Percentiles rank a stretch among this genome's conserved stretches.
Evolutionary conservation across 53 echinoderm and acorn worm species (phyloP).

Genomic region (Patiria pectinifera): DNA sequence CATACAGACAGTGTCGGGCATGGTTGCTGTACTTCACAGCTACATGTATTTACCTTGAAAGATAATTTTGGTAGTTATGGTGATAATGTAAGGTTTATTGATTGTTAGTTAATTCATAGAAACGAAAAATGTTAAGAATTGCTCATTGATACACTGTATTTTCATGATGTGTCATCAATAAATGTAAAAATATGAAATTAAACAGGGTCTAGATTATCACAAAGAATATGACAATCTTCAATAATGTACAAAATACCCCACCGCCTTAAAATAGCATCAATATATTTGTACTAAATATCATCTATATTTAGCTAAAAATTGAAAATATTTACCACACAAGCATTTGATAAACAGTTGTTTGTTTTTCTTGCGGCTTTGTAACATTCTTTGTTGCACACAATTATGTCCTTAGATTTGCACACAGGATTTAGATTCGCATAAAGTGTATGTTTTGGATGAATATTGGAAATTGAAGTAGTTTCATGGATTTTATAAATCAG

Average conservation of each 20-base stretch:
- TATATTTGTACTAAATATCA: slow-evolving; percentile 49
- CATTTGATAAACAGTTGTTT: slow-evolving; percentile 18
- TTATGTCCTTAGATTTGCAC: background rate
- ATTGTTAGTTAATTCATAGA: background rate
- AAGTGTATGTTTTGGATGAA: background rate
- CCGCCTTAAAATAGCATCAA: slow-evolving; percentile 31
- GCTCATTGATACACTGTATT: background rate
- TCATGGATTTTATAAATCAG: too few relatives aligned
- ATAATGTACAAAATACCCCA: slow-evolving; percentile 43
- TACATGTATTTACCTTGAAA: too few relatives aligned
- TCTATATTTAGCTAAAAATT: slow-evolving; percentile 6
- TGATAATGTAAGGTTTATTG: too few relatives aligned
- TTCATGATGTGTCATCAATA: background rate
- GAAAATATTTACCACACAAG: slow-evolving; percentile 3
- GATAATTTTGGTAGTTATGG: too few relatives aligned
- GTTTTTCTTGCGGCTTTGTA: background rate
- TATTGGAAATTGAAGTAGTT: background rate
- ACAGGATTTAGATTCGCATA: background rate
- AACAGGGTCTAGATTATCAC: background rate
- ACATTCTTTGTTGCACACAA: background rate
- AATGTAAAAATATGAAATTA: background rate
- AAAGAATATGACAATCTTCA: background rate
- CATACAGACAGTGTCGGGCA: too few relatives aligned
- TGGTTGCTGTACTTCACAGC: too few relatives aligned
- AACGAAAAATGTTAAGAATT: background rate